A percentile compares a stretch with the other conserved stretches of the same genome.
phyloP scores from a whole-genome alignment of 2,797 vertebrate species.

The Gephyroberyx darwinii region DNA sequence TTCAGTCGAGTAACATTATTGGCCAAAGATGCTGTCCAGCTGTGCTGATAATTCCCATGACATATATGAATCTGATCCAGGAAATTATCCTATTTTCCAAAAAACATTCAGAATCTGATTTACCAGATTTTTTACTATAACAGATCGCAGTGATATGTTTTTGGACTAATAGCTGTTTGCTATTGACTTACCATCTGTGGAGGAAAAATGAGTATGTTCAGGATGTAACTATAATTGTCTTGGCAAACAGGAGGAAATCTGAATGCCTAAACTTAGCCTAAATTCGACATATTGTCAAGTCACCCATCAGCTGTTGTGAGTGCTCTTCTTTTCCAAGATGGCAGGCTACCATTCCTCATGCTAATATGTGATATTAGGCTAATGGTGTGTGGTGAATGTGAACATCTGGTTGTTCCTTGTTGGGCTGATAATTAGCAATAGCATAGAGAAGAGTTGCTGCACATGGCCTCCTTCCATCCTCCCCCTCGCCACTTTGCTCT shows the following conservation, averaged over 20 bases:
- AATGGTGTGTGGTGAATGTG: constrained; percentile 55
- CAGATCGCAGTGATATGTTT: too few relatives aligned
- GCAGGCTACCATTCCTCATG: constrained; percentile 27
- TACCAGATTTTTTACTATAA: too few relatives aligned
- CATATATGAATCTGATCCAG: too few relatives aligned
- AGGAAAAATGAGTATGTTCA: neutral
- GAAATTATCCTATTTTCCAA: too few relatives aligned
- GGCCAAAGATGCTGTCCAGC: too few relatives aligned
- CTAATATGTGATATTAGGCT: constrained; percentile 59
- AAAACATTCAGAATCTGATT: too few relatives aligned
- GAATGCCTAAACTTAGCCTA: neutral
- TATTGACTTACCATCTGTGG: neutral
- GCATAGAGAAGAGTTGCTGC: constrained; percentile 48
- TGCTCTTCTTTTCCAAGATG: constrained; percentile 5
- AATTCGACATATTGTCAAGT: constrained; percentile 10
- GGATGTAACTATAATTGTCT: neutral
- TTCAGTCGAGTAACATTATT: too few relatives aligned
- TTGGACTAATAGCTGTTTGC: too few relatives aligned
- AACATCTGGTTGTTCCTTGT: constrained; percentile 66
- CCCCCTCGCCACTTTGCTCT: constrained; percentile 30
- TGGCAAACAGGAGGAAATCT: neutral
- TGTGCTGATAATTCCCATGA: too few relatives aligned
- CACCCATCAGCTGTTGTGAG: constrained; percentile 7
- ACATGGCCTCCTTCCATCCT: constrained; percentile 40
- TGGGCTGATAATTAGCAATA: constrained; percentile 66